phyloP scores from a whole-genome alignment of 2,888 invertebrate genomes.

The Oscheius sp. region DNA sequence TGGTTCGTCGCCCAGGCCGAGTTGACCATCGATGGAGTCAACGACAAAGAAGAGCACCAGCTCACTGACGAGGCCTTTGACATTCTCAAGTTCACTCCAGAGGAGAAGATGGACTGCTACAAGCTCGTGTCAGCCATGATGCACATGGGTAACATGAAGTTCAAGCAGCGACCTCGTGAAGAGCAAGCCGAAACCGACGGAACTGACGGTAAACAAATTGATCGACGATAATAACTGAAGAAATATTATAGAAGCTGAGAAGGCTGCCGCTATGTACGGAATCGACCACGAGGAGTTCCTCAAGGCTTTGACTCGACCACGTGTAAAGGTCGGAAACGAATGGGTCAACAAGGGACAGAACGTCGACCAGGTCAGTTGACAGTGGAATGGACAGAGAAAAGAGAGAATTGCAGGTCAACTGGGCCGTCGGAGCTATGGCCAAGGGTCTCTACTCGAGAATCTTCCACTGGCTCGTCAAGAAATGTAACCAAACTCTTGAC shows the following conservation, averaged over 20 bases:
- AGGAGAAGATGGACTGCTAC: constrained; percentile 96
- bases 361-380: constrained; percentile 74
- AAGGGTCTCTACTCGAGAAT: constrained; percentile 76
- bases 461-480: constrained; percentile 76
- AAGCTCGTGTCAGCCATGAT: constrained; percentile 97
- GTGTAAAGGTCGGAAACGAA: constrained; percentile 76
- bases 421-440: constrained; percentile 74
- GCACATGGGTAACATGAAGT: constrained; percentile 99
- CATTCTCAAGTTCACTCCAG: constrained; percentile 94
- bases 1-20: constrained; percentile 95
- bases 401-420: constrained; percentile 54
- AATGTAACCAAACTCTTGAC: constrained; percentile 75
- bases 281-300: constrained; percentile 72
- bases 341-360: constrained; percentile 77
- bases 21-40: constrained; percentile 88
- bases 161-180: constrained; percentile 99
- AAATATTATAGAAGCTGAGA: constrained; percentile 55
- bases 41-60: constrained; percentile 80
- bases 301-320: constrained; percentile 76
- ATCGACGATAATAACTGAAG: neutral
- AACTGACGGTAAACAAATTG: constrained; percentile 60
- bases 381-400: constrained; percentile 37
- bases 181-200: constrained; percentile 88
- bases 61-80: constrained; percentile 86
- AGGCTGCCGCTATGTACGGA: constrained; percentile 70